phyloP scores from a whole-genome alignment of 2,888 invertebrate species.

The Cerastis rubricosa region DNA sequence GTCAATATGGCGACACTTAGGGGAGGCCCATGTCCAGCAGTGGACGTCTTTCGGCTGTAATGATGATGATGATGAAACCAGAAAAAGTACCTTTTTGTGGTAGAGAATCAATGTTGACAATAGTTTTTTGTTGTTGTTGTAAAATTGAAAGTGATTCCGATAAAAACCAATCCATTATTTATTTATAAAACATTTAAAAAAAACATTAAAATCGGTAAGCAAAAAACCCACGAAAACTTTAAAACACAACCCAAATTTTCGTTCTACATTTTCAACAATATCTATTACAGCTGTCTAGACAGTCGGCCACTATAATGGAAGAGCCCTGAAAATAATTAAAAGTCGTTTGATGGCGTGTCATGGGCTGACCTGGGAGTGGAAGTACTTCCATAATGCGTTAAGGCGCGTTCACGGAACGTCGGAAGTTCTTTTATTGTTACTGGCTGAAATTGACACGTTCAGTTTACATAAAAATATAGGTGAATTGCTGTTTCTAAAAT shows the following conservation, averaged over 20 bases:
- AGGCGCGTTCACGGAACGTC: conserved; percentile 67
- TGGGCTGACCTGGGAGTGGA: conserved; percentile 75
- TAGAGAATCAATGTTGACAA: background rate
- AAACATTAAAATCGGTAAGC: too few species aligned
- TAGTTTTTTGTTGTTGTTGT: background rate
- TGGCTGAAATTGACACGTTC: conserved; percentile 21
- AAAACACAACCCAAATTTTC: background rate
- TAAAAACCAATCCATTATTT: background rate
- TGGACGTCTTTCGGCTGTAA: too few species aligned
- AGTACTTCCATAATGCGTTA: conserved; percentile 69
- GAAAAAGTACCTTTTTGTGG: too few species aligned
- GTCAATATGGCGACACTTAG: too few species aligned
- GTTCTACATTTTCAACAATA: conserved; percentile 16
- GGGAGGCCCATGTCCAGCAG: too few species aligned
- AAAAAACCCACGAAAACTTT: background rate
- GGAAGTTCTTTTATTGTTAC: conserved; percentile 73
- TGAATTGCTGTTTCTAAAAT: background rate
- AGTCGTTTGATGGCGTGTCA: conserved; percentile 59
- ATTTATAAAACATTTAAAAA: too few species aligned
- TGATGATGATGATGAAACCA: too few species aligned
- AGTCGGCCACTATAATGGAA: conserved; percentile 51
- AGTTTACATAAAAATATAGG: conserved; percentile 15
- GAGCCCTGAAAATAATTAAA: conserved; percentile 76
- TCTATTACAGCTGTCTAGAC: conserved; percentile 15
- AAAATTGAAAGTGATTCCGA: background rate